Base-by-base conservation (phyloP, 2,888 invertebrate species). In the Eupelmus urozonus region DNA sequence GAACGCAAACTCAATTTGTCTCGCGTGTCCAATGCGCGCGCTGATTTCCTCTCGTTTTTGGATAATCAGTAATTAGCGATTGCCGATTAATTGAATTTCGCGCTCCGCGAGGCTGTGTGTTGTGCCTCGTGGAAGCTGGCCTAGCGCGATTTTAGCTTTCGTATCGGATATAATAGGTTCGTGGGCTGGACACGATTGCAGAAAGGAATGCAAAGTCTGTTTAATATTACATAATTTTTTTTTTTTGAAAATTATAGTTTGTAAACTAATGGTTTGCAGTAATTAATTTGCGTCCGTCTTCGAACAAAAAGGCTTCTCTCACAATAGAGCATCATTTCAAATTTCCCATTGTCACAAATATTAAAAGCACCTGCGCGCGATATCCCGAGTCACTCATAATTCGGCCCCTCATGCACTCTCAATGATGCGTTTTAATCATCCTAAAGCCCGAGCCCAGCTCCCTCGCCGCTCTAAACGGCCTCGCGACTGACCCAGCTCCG, bases 1-100 rank as follows among this genome's bases (percentile, higher is more conserved):
- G 29, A 42, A 40, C 27, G 27, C 51, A 63, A 70, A 63, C 63
- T 76, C 57, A 57, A 70, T 76, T 70, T 45, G 53, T 49, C 60
- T 23, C 34, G 7, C 29, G 1, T 16, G 16, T 34, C 11, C 66
- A 18, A 18, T 29, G 67, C 20, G 59, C 29, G 49, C 51, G 13
- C 40, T 49, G 67, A 75, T 75, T 67, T 66, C 29, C 69, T 57
- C 62, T 25, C 42, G 25, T 55, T 63, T 76, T 63, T 63, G 59
- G 70, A 76, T 76, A 70, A 70, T 76, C 63, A 63, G 63, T 63
- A 63, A 70, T 76, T 70, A 76, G 63, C 40, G 63, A 70, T 76
- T 63, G 49, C 0, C 57, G 57, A 70, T 70, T 63, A 70, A 70
- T 76, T 34, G 45, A 63, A 76, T 76, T 63, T 34, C 65, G 13